Percentiles rank a stretch among this genome's conserved stretches.
phyloP scores from a whole-genome alignment of 2,888 invertebrate genomes.

The Flexamia atlantica region DNA sequence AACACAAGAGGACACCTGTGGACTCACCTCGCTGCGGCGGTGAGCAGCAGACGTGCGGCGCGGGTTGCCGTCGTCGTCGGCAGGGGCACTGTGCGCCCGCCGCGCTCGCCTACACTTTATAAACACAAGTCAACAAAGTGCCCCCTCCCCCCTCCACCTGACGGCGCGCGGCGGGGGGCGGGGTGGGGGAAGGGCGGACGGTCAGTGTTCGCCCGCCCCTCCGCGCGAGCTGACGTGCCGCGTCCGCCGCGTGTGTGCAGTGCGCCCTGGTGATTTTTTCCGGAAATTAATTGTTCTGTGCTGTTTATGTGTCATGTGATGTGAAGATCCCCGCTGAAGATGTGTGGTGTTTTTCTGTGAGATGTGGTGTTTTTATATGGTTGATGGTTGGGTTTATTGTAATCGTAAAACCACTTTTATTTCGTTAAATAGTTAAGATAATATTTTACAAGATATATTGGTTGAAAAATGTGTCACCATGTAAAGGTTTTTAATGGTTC shows the following conservation, averaged over 20 bases:
- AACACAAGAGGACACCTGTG: too few relatives aligned
- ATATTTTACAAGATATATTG: too few relatives aligned
- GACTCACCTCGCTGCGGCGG: background rate
- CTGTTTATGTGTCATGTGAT: background rate
- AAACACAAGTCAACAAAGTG: conserved; percentile 43
- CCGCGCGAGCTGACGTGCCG: background rate
- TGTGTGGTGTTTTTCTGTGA: background rate
- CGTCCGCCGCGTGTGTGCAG: conserved; percentile 12
- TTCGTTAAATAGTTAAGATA: background rate
- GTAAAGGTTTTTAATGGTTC: too few relatives aligned
- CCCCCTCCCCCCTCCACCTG: background rate
- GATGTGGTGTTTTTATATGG: background rate
- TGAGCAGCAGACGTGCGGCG: background rate
- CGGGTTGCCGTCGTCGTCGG: background rate
- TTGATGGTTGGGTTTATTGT: background rate
- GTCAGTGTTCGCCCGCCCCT: conserved; percentile 15
- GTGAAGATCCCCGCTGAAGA: background rate
- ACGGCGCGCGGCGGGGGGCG: background rate
- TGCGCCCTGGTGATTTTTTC: background rate
- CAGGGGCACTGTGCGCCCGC: conserved; percentile 10
- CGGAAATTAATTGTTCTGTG: background rate
- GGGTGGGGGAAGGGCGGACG: background rate
- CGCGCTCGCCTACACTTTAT: conserved; percentile 35
- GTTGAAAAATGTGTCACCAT: background rate
- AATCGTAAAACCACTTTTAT: background rate